These are phyloP conservation scores for Papilio xuthus DNA, from an alignment of 1,140 invertebrate species.

Conservation along the genomic window DNA sequence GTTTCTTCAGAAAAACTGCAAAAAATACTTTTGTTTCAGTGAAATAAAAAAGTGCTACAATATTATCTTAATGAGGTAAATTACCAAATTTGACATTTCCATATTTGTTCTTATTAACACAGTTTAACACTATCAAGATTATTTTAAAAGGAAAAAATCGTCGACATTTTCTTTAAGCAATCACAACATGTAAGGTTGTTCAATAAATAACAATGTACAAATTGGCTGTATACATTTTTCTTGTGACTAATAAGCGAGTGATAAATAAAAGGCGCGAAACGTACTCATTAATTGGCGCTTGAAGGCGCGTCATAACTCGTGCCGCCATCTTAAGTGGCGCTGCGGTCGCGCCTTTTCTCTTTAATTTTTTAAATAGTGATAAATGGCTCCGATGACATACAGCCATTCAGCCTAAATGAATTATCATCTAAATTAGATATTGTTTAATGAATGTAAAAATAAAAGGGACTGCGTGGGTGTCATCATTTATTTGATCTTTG, in stretches of 20 bases:
- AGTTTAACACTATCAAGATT: background rate
- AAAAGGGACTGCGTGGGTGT: slow-evolving; percentile 1
- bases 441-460: slow-evolving; percentile 20
- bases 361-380: slow-evolving; percentile 55
- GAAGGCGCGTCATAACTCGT: slow-evolving; percentile 57
- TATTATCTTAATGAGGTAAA: background rate
- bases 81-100: background rate
- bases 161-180: background rate
- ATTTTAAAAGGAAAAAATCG: slow-evolving; percentile 1
- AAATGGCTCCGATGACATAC: slow-evolving; percentile 47
- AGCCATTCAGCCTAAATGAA: slow-evolving; percentile 47
- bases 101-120: background rate
- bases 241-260: slow-evolving; percentile 50
- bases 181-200: background rate
- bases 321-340: slow-evolving; percentile 59
- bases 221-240: slow-evolving; percentile 46
- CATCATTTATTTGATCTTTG: slow-evolving; percentile 5
- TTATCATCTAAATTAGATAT: slow-evolving; percentile 38
- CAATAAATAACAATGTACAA: slow-evolving; percentile 39
- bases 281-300: slow-evolving; percentile 63
- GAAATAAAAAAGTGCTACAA: background rate
- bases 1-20: background rate
- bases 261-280: slow-evolving; percentile 70
- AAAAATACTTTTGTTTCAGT: background rate
- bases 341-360: slow-evolving; percentile 48